Base-by-base conservation (phyloP, 30 jellyfish, hydroid and myxozoan species). In the Mastigias papua region DNA sequence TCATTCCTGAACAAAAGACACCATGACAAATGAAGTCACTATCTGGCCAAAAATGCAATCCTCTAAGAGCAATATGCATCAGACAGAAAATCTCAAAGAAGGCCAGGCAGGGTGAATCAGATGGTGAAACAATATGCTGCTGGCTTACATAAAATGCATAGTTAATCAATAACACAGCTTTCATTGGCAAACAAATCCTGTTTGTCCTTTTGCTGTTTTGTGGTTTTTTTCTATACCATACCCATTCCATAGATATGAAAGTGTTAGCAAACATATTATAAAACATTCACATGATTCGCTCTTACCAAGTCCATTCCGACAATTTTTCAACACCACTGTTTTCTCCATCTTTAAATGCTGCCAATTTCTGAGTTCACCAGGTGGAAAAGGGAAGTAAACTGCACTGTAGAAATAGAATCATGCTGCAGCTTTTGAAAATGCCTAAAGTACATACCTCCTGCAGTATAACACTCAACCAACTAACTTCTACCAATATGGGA, bases 221-320 rank as follows among this genome's bases (percentile, higher is more conserved):
- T n/a, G n/a, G n/a, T n/a, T n/a, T n/a, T n/a, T n/a, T n/a, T n/a
- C n/a, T n/a, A n/a, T n/a, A n/a, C n/a, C n/a, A n/a, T n/a, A n/a
- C n/a, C n/a, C n/a, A n/a, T n/a, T n/a, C n/a, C n/a, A n/a, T n/a
- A n/a, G n/a, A n/a, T n/a, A n/a, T n/a, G n/a, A n/a, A n/a, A n/a
- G n/a, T n/a, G n/a, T n/a, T n/a, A n/a, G 20, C 67, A 2, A 72
- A 15, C 1, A 16, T 7, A 7, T 22, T 8, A 33, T n/a, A 2
- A 5, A 21, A 68, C 17, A 5, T 6, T 13, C 9, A n/a, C 28
- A 7, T 25, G 8, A 20, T 28, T 25, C 9, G 15, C 21, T 21
- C 86, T 10, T 57, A 83, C 92, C 92, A 50, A 83, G 82, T 2
- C 92, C 92, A 83, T 86, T 73, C 61, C 72, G 69, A 58, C 92